A percentile compares a stretch with the other conserved stretches of the same genome.
Evolutionary conservation across 2,888 invertebrate genomes (phyloP).

Genomic region (Spodoptera exigua): DNA sequence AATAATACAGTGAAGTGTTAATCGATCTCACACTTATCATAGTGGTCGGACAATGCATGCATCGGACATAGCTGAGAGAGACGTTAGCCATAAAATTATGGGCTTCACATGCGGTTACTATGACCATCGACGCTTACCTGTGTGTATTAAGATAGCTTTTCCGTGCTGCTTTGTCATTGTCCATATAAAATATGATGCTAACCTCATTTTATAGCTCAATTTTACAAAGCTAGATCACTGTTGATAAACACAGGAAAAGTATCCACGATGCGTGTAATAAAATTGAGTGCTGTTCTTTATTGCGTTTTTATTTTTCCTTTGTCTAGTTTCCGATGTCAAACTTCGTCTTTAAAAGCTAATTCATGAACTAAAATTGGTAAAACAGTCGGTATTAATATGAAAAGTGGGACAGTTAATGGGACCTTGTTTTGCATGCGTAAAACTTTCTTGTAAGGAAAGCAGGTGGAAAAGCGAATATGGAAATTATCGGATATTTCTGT

Average conservation of each 20-base stretch:
- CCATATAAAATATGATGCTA: not conserved
- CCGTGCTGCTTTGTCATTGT: constrained; percentile 18
- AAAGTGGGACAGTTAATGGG: no score
- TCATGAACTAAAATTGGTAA: no score
- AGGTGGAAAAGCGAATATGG: not conserved
- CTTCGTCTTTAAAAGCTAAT: no score
- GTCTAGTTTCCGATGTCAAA: no score
- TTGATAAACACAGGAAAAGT: no score
- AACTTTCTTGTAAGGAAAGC: no score
- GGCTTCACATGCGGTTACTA: constrained; percentile 40
- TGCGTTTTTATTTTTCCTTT: no score
- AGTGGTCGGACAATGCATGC: constrained; percentile 45
- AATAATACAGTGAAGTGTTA: constrained; percentile 48
- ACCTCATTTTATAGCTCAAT: constrained; percentile 8
- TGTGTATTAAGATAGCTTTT: constrained; percentile 14
- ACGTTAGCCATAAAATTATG: constrained; percentile 47
- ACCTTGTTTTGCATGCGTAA: no score
- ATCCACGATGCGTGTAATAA: no score
- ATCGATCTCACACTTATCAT: constrained; percentile 42
- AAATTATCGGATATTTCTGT: constrained; percentile 9
- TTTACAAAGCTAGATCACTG: not conserved
- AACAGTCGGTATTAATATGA: no score
- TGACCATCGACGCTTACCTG: constrained; percentile 27
- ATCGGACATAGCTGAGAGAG: constrained; percentile 33
- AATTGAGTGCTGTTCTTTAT: no score